Conservation (phyloP, 2,797 vertebrate genomes). For the Taenioides sp. region DNA sequence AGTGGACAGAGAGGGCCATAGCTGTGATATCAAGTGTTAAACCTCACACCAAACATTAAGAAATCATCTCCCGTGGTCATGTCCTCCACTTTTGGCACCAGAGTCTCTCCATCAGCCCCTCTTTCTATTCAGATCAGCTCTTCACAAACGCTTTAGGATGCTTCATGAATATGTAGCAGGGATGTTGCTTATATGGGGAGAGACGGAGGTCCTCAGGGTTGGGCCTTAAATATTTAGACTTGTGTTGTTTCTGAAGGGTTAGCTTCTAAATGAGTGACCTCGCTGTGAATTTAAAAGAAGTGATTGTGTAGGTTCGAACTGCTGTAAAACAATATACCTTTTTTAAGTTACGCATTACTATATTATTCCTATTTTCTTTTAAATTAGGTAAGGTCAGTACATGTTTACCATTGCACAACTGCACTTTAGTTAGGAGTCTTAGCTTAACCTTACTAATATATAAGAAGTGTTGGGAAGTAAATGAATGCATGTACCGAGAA, state of each 20-base stretch:
- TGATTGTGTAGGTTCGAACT: conserved; percentile 24
- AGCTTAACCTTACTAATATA: too few relatives aligned
- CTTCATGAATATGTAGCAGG: conserved; percentile 72
- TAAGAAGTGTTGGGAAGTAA: too few relatives aligned
- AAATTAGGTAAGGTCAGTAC: too few relatives aligned
- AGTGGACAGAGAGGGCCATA: conserved; percentile 64
- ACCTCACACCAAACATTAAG: conserved; percentile 63
- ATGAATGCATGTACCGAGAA: too few relatives aligned
- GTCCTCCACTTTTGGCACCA: conserved; percentile 59
- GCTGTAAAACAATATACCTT: conserved; percentile 31
- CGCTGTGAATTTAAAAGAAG: conserved; percentile 19
- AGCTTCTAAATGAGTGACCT: conserved; percentile 27
- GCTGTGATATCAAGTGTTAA: conserved; percentile 47
- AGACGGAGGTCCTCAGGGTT: conserved; percentile 53
- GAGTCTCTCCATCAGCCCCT: conserved; percentile 31
- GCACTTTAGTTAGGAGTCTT: too few relatives aligned
- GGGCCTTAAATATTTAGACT: conserved; percentile 55
- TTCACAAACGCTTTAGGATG: conserved; percentile 55
- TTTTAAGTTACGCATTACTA: too few relatives aligned
- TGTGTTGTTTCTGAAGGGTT: conserved; percentile 46
- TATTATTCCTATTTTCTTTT: too few relatives aligned
- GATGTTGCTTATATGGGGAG: conserved; percentile 41
- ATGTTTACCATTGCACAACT: too few relatives aligned
- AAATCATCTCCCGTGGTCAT: conserved; percentile 58
- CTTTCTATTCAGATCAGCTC: conserved; percentile 64